A percentile compares a stretch with the other conserved stretches of the same genome.
Evolutionary conservation across 2,113 vertebrate species (phyloP).

Genomic region (Aleadryas rufinucha): DNA sequence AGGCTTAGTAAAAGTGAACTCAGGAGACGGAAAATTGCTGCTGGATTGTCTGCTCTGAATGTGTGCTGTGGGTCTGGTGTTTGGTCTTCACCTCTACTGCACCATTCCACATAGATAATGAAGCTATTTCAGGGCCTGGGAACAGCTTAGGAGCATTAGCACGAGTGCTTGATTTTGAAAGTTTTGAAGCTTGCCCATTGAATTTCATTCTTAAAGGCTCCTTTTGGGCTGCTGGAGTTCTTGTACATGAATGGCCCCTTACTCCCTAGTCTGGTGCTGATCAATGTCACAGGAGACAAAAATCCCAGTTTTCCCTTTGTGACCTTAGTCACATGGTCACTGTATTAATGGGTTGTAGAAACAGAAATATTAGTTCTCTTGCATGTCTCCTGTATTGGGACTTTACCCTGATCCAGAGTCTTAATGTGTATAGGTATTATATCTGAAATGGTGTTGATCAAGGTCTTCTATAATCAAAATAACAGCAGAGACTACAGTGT

Average conservation of each 20-base stretch:
- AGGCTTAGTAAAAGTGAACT: background rate
- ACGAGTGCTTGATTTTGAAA: background rate
- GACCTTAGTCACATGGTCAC: background rate
- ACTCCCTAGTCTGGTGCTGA: background rate
- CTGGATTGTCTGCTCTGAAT: background rate
- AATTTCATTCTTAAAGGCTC: background rate
- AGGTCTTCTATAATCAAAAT: background rate
- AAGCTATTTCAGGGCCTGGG: background rate
- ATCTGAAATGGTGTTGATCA: background rate
- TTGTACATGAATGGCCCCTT: rapidly evolving
- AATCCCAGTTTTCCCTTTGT: background rate
- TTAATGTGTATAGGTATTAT: background rate
- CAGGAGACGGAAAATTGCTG: background rate
- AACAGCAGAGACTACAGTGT: background rate
- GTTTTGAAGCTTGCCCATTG: background rate
- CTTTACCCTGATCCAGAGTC: background rate
- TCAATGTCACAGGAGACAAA: background rate
- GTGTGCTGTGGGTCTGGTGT: background rate
- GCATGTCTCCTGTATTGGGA: background rate
- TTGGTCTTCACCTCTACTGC: background rate
- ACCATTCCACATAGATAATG: background rate
- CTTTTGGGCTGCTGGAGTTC: background rate
- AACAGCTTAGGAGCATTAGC: background rate
- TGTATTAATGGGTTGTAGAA: background rate
- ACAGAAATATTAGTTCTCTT: background rate